Evolutionary conservation across 1,140 invertebrate genomes (phyloP).

Genomic region (Diorhabda elongata): DNA sequence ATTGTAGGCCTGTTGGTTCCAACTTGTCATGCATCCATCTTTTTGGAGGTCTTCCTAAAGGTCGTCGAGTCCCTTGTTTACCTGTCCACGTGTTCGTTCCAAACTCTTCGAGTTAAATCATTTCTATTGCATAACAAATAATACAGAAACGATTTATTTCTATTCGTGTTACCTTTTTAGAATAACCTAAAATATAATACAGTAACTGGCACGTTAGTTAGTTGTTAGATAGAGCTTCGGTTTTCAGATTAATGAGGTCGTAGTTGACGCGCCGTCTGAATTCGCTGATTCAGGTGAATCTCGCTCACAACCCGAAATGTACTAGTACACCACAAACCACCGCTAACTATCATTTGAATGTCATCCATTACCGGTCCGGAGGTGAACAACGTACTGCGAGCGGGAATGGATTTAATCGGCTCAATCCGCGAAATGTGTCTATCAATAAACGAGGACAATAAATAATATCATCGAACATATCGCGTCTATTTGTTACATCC

Average conservation of each 20-base stretch:
- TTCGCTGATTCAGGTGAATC: neutral
- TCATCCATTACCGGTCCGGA: neutral
- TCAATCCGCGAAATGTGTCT: too few species aligned
- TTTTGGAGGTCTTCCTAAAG: too few species aligned
- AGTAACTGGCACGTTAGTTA: neutral
- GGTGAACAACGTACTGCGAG: neutral
- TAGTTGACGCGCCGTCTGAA: neutral
- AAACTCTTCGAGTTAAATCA: too few species aligned
- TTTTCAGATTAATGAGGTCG: constrained; percentile 1
- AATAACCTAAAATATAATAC: neutral
- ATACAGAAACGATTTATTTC: too few species aligned
- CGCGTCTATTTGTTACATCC: too few species aligned
- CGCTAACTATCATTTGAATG: constrained; percentile 2
- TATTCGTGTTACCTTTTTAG: neutral
- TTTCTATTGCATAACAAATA: too few species aligned
- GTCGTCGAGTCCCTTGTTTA: too few species aligned
- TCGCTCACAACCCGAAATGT: neutral
- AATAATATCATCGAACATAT: too few species aligned
- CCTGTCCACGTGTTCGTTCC: too few species aligned
- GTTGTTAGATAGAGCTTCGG: neutral
- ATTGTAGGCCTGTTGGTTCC: too few species aligned
- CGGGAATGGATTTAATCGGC: neutral
- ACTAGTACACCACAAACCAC: neutral
- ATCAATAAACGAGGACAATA: too few species aligned
- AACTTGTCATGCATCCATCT: too few species aligned